Base-by-base conservation (phyloP, 2,797 vertebrate species). In the Characodon lateralis region DNA sequence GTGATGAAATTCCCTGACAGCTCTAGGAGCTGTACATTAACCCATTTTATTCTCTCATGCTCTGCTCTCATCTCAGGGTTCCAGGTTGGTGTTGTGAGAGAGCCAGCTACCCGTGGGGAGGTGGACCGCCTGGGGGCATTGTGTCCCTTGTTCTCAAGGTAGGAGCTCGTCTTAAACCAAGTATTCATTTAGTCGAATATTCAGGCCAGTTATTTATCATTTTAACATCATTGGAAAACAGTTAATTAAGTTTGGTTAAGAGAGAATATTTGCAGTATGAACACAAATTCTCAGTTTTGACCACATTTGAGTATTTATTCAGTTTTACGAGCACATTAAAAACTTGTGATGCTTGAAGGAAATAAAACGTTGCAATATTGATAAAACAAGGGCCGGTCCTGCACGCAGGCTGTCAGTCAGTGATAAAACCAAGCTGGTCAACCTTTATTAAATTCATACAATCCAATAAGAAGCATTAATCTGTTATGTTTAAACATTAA, bases 1-100 rank as follows among this genome's bases (percentile, higher is more conserved):
- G 72, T 71, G n/a, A 0, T 65, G 2, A 4, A 72, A 65, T 61
- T 6, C 66, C 20, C 35, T 39, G 2, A 50, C 24, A 13, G 5
- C 48, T 66, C 35, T 6, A 53, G 26, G 53, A 26, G 20, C 18
- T 68, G 18, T 0, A 43, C 9, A 68, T 43, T 46, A 83, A 73
- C 13, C 3, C 24, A 2, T 75, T 0, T 72, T 69, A 41, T 39
- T 83, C 78, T 86, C 84, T 56, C 79, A 0, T 14, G 18, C 50
- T 28, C 75, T 51, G 78, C 68, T 79, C 61, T 39, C 5, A 39
- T 53, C 73, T 24, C 85, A 95, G 94, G 95, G 94, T 93, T 95
- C 94, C 95, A 96, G 95, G 95, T 96, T 94, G 93, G 93, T 93
- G 91, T 90, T 85, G 93, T 89, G 85, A 91, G 83, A 93, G 92